Evolutionary conservation across 2,888 invertebrate species (phyloP), one percentile per base, ranked within the genome.

Genomic region (Rhodophaea formosa): DNA sequence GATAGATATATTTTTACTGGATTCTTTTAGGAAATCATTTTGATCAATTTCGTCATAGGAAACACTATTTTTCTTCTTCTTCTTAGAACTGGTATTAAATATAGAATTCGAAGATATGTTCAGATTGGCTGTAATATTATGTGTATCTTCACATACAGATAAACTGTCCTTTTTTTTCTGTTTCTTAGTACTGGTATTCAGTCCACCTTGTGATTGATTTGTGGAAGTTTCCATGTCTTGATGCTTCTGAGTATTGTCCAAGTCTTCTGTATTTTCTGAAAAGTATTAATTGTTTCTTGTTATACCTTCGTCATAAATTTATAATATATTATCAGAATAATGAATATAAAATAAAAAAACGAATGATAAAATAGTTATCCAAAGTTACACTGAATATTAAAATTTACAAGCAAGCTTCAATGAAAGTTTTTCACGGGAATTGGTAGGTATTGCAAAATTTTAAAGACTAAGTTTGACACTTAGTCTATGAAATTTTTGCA

Each of bases 161-260:
- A 42, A 8, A 46, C 46, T 42, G 17, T n/a, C 12, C 10, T 52
- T 52, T 32, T 53, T 53, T 42, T 62, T 61, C 32, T 61, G 61
- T 8, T 61, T 61, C 14, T 62, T 61, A 7, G 42, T 53, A 56
- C 51, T 64, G 8, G 16, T 56, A 49, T 61, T 59, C 10, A 56
- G 56, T 44, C 56, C 51, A 51, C 52, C 47, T 32, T 53, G 54
- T 6, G 49, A 57, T 51, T 53, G 29, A 29, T 45, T 57, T 17
- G 52, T 35, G 14, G 16, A 8, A 39, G 39, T 12, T 0, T 39
- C 10, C 10, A 52, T n/a, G 17, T 42, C 53, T 17, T 42, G 16
- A 39, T 39, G 39, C n/a, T 2, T 39, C 10, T 17, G 17, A 8
- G 46, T 10, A n/a, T 29, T 12, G 7, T 23, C 6, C n/a, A 7